Base-by-base conservation (phyloP, 2,113 vertebrate species). In the Aplodontia rufa region DNA sequence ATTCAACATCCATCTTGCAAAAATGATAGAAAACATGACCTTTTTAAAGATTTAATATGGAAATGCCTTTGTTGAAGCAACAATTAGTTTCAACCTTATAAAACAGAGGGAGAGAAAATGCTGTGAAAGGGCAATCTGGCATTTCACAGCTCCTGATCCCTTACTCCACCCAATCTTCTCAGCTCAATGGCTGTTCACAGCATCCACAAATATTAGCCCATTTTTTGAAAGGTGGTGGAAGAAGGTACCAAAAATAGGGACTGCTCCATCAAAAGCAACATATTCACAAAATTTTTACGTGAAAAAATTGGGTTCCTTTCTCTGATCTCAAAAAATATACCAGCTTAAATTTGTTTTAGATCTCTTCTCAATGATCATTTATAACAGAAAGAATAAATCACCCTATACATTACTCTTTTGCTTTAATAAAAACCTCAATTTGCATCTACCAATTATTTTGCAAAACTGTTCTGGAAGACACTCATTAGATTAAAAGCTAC, bases 91-190 rank as follows among this genome's bases (percentile, higher is more conserved):
- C 96, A 97, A 97, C 96, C 97, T 97, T 96, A 98, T 87, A 97
- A 98, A 97, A 97, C 78, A 97, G 80, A 97, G 97, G 69, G 62
- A 79, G 90, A 75, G 95, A 97, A 98, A 95, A 96, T 90, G 95
- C 97, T 92, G 91, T 97, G 97, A 98, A 98, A 98, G 97, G 98
- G 97, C 96, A 98, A 98, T 97, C 97, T 95, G 98, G 98, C 98
- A 98, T 98, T 98, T 98, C 98, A 94, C 97, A 98, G 98, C 98
- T 98, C 98, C 90, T 97, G 98, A 97, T 98, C 98, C 96, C 98
- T 98, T 98, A 99, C 99, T 98, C 99, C 99, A 99, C 99, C 99
- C 99, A 99, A 98, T 98, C 98, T 98, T 94, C 97, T 85, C 92
- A 10, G 97, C 97, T 99, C 97, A 98, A 98, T 98, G 98, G 98